Evolutionary conservation across 2,797 vertebrate species (phyloP).

Genomic region (Acrossocheilus fasciatus): DNA sequence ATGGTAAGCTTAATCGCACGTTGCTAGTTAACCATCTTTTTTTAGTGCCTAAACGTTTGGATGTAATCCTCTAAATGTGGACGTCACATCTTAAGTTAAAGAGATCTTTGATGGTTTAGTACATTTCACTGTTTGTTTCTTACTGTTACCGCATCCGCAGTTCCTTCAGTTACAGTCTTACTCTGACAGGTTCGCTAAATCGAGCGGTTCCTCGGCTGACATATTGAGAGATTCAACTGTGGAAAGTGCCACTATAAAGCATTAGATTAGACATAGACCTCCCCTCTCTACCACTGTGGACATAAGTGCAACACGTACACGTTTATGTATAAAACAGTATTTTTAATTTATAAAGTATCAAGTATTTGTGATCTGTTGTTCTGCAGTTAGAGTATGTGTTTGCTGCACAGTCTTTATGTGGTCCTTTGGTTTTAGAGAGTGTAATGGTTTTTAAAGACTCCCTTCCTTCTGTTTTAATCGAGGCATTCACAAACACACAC

Average conservation of each 20-base stretch:
- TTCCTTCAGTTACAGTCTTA: conserved; percentile 27
- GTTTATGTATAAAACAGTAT: conserved; percentile 93
- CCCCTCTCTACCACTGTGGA: conserved; percentile 76
- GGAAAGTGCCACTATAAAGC: conserved; percentile 37
- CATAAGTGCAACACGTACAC: conserved; percentile 83
- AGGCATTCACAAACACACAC: conserved; percentile 56
- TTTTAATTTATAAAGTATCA: conserved; percentile 95
- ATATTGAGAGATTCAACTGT: conserved; percentile 12
- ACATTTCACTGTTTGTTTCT: conserved; percentile 24
- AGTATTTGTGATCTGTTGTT: conserved; percentile 86
- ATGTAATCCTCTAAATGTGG: conserved; percentile 56
- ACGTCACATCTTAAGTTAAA: conserved; percentile 40
- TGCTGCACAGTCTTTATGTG: conserved; percentile 67
- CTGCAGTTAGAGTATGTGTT: conserved; percentile 67
- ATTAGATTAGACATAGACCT: not conserved
- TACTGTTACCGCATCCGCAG: not conserved
- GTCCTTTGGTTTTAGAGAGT: conserved; percentile 61
- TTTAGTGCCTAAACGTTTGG: conserved; percentile 71
- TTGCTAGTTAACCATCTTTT: conserved; percentile 64
- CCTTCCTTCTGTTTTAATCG: conserved; percentile 25
- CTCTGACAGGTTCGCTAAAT: conserved; percentile 8
- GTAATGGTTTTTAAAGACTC: conserved; percentile 37
- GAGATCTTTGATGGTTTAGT: conserved; percentile 4
- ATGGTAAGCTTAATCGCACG: conserved; percentile 50
- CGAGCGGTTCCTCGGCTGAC: not conserved